Base-by-base conservation (phyloP, 2,797 vertebrate species). In the Chaetodon trifasciatus region DNA sequence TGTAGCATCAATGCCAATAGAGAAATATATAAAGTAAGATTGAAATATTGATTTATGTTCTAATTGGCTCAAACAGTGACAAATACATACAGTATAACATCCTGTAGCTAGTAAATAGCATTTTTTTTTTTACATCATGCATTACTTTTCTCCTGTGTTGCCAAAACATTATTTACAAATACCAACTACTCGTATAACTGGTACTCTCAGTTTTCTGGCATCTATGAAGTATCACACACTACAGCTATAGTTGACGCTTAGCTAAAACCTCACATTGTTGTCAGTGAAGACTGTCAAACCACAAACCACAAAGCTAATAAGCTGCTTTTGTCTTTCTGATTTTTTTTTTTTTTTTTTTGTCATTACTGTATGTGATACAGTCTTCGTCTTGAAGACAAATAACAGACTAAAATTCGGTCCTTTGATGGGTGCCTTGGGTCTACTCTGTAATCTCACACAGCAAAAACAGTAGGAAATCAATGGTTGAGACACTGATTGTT, bases 381-480 rank as follows among this genome's bases (percentile, higher is more conserved):
- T 40, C 8, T 55, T 76, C 21, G 28, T 32, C 28, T 4, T 46
- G 6, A 66, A 70, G 58, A 50, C 56, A 84, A 75, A 79, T 73
- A 76, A 76, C 67, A 84, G 66, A 72, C 39, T 39, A 17, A 61
- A 47, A 58, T 55, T 61, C 16, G 46, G 60, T 78, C 39, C 69
- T 70, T 53, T 82, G 68, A 82, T 82, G 65, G 72, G 56, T 35
- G 67, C 53, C 63, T 76, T 44, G 64, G 9, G 5, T 79, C 35
- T 68, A 68, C 60, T 70, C 70, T 85, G 55, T 79, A 81, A 82
- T 81, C 71, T 82, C 55, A 66, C 32, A 67, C 47, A 81, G 50
- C 32, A 61, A 64, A 32, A 57, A 75, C 53, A 74, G n/a, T 70
- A 80, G 42, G 61, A 73, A 42, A 19, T 57, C 16, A 58, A 19